Conservation (phyloP, 2,888 invertebrate species). For the Eupelmus urozonus region DNA sequence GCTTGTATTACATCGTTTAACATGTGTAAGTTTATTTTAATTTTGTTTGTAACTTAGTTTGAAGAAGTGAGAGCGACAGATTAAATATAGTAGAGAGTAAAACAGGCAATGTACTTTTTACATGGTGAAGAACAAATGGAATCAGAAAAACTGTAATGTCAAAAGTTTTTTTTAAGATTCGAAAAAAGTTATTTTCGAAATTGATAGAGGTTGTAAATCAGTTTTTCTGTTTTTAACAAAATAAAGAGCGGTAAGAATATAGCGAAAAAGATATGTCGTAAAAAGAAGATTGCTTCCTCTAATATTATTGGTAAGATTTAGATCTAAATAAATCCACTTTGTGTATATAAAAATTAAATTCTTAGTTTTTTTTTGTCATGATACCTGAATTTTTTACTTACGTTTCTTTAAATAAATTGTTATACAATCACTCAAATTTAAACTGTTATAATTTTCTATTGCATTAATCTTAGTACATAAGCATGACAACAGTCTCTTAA, state of each 20-base stretch:
- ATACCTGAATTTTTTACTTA: constrained; percentile 11
- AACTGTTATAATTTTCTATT: no score
- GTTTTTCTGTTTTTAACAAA: constrained; percentile 50
- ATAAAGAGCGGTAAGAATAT: constrained; percentile 37
- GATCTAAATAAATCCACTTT: constrained; percentile 71
- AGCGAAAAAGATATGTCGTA: constrained; percentile 51
- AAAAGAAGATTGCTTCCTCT: constrained; percentile 73
- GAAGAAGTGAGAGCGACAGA: constrained; percentile 61
- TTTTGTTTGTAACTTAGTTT: constrained; percentile 72
- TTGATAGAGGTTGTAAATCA: constrained; percentile 35
- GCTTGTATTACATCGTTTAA: constrained; percentile 52
- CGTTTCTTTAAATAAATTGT: no score
- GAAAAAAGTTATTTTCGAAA: constrained; percentile 43
- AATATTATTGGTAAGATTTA: constrained; percentile 68
- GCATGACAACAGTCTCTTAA: no score
- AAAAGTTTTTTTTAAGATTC: constrained; percentile 22
- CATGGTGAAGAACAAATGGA: constrained; percentile 61
- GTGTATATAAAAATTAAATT: constrained; percentile 69
- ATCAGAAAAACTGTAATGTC: constrained; percentile 48
- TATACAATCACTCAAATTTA: no score
- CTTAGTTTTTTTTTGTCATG: constrained; percentile 31
- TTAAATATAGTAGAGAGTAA: constrained; percentile 65
- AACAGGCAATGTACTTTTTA: constrained; percentile 75
- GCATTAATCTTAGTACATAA: no score
- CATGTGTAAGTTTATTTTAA: constrained; percentile 71